Percentiles rank a stretch among this genome's conserved stretches.
Conservation (phyloP, 2,888 invertebrate species). For the Patella pellucida region DNA sequence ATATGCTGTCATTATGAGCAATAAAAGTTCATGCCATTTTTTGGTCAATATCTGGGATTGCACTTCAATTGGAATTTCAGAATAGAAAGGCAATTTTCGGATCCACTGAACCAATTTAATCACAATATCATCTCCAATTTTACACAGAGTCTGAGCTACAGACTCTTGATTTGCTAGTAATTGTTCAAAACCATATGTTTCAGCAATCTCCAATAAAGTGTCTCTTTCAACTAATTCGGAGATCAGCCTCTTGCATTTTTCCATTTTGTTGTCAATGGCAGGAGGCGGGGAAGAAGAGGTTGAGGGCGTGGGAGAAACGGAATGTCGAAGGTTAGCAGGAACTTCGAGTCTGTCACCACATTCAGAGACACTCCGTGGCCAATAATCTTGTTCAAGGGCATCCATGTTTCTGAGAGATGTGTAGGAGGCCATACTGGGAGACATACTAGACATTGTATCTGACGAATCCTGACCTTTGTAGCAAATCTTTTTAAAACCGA, state of each 20-base stretch:
- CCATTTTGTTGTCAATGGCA: neutral
- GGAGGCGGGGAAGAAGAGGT: neutral
- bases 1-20: slow-evolving; percentile 56
- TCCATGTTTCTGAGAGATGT: neutral
- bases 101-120: slow-evolving; percentile 99
- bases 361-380: neutral
- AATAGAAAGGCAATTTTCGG: slow-evolving; percentile 95
- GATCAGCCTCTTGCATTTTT: slow-evolving; percentile 30
- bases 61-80: slow-evolving; percentile 93
- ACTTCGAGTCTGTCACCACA: neutral
- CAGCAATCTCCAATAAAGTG: slow-evolving; percentile 48
- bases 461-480: neutral
- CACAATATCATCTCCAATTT: slow-evolving; percentile 97
- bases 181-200: slow-evolving; percentile 47
- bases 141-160: slow-evolving; percentile 84
- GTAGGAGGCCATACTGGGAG: neutral
- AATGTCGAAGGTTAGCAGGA: neutral
- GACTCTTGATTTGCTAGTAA: slow-evolving; percentile 66
- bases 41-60: slow-evolving; percentile 91
- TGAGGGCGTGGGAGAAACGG: neutral
- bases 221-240: slow-evolving; percentile 48
- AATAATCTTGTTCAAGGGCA: slow-evolving; percentile 4
- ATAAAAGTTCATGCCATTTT: slow-evolving; percentile 85
- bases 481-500: neutral
- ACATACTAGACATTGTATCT: neutral